Evolutionary conservation across 1,140 invertebrate genomes (phyloP), one percentile per base, ranked within the genome.

Genomic region (Brachionus calyciflorus): DNA sequence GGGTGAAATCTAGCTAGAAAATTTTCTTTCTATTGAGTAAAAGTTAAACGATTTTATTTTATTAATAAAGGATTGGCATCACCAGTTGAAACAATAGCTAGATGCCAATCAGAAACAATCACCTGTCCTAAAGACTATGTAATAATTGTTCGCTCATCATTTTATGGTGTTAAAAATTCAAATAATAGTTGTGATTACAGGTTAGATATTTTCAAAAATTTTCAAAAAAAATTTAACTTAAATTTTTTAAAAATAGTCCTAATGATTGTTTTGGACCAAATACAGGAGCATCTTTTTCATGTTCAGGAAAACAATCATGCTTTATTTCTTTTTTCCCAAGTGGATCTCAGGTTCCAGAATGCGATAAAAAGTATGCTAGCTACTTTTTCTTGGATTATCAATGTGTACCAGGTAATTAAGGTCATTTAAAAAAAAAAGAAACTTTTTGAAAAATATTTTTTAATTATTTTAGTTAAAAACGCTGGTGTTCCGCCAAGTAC

Each of bases 181-280:
- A 19, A 19, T 24, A 48, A 37, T 3, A 33, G 28, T 17, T 73
- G 69, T 10, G 28, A 73, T 3, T 73, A 51, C 28, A 30, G 19
- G 69, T 73, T n/a, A 51, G 30, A n/a, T n/a, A 19, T 5, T 24
- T 53, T 14, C 26, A 26, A 53, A 53, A 26, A 53, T 9, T 53
- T 4, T 5, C 4, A 26, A 12, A 10, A 19, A n/a, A 17, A 26
- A 30, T 9, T 44, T 6, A n/a, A 7, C 1, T 17, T 17, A 28
- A 48, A 3, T 44, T 69, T 21, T n/a, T 49, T 5, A 1, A 65
- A 40, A n/a, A 49, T 19, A 73, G 69, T 51, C 69, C 46, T 28
- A 73, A 49, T 30, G 69, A 73, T 40, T 73, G 69, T 37, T 73
- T 73, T 51, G 69, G 69, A 37, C 51, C 51, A 12, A 65, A 65